These are phyloP conservation scores for Sarcophaga caerulescens DNA, from an alignment of 2,888 invertebrate genomes.

Conservation along the genomic window DNA sequence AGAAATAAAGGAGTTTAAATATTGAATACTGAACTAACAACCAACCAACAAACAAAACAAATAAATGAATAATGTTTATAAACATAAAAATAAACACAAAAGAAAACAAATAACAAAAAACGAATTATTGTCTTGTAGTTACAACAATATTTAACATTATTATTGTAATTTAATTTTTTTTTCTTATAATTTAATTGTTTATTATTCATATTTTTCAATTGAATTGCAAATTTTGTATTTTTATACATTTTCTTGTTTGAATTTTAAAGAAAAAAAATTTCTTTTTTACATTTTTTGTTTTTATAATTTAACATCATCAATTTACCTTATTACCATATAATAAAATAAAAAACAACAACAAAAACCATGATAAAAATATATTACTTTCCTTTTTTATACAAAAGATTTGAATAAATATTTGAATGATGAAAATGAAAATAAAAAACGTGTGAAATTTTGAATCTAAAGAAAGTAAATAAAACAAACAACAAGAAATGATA, in stretches of 20 bases:
- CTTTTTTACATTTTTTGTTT: slow-evolving; percentile 43
- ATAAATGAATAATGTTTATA: slow-evolving; percentile 67
- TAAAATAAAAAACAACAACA: slow-evolving; percentile 70
- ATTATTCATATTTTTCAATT: slow-evolving; percentile 69
- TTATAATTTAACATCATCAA: slow-evolving; percentile 66
- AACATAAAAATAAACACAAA: slow-evolving; percentile 51
- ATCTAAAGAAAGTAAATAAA: background rate
- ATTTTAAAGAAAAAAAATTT: slow-evolving; percentile 18
- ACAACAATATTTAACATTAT: slow-evolving; percentile 50
- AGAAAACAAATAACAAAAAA: background rate
- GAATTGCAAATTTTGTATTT: slow-evolving; percentile 57
- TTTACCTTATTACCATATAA: slow-evolving; percentile 68
- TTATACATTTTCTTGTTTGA: slow-evolving; percentile 68
- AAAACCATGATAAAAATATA: slow-evolving; percentile 70
- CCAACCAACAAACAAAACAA: slow-evolving; percentile 70
- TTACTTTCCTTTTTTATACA: slow-evolving; percentile 78
- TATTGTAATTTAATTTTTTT: slow-evolving; percentile 4
- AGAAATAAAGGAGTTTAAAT: slow-evolving; percentile 40
- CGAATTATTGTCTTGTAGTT: slow-evolving; percentile 47
- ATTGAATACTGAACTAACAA: slow-evolving; percentile 69
- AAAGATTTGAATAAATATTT: slow-evolving; percentile 72
- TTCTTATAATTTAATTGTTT: slow-evolving; percentile 68
- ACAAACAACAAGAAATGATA: background rate
- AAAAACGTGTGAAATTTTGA: slow-evolving; percentile 74
- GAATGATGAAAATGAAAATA: slow-evolving; percentile 69